Conservation (phyloP, 2,797 vertebrate genomes). For the Anguilla marmorata region DNA sequence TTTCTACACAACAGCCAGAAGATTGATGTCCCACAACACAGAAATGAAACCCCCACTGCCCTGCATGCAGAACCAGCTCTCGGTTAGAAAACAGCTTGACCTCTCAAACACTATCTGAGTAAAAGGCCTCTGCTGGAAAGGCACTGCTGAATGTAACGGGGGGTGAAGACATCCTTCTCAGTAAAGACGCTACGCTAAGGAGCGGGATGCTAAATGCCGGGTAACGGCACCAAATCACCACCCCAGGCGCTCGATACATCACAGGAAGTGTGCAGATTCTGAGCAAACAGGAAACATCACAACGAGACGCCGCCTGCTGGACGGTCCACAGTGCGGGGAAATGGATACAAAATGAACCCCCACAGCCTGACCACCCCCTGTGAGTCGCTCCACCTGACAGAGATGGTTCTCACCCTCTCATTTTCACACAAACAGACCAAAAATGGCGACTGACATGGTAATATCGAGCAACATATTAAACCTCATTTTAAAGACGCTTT, state of each 20-base stretch:
- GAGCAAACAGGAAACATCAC: neutral
- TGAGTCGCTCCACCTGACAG: too few species aligned
- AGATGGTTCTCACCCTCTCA: too few species aligned
- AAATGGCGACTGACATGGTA: too few species aligned
- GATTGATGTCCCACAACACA: neutral
- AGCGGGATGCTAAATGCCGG: neutral
- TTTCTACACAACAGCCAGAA: neutral
- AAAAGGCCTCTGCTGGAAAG: neutral
- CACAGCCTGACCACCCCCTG: too few species aligned
- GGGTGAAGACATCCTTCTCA: neutral
- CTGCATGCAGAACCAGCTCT: neutral
- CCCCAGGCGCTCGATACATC: neutral
- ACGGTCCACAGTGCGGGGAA: too few species aligned
- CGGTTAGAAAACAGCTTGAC: neutral
- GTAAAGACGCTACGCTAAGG: neutral
- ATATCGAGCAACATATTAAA: too few species aligned
- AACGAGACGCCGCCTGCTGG: neutral
- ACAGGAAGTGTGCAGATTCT: too few species aligned
- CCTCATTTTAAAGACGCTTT: too few species aligned
- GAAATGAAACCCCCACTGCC: neutral
- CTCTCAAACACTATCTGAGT: neutral
- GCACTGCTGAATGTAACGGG: neutral
- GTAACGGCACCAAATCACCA: neutral
- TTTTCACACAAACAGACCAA: too few species aligned
- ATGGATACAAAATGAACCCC: too few species aligned